A percentile compares a stretch with the other conserved stretches of the same genome.
Evolutionary conservation across 2,797 vertebrate species (phyloP).

Genomic region (Alectoris magna): DNA sequence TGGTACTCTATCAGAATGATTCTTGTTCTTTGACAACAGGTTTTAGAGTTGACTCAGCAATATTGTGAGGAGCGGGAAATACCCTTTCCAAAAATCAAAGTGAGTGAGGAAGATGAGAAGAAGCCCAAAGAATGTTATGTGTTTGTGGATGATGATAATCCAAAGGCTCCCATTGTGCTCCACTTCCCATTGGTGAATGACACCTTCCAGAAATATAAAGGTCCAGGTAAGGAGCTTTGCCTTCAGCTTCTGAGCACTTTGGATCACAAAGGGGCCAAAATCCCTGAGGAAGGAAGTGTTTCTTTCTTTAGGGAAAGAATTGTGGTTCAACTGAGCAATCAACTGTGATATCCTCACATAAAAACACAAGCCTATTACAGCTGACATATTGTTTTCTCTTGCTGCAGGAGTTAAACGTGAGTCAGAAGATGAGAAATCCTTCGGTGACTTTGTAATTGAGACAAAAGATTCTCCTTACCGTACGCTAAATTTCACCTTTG

Average conservation of each 20-base stretch:
- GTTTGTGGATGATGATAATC: conserved; percentile 74
- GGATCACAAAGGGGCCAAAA: background rate
- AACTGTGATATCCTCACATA: background rate
- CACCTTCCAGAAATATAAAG: conserved; percentile 77
- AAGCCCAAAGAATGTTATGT: conserved; percentile 81
- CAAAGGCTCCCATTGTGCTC: conserved; percentile 76
- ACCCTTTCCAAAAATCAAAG: conserved; percentile 78
- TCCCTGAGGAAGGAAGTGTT: background rate
- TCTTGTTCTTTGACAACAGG: conserved; percentile 49
- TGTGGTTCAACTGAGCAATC: background rate
- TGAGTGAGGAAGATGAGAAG: conserved; percentile 71
- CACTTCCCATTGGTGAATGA: conserved; percentile 84
- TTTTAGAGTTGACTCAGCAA: conserved; percentile 76
- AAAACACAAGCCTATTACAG: background rate
- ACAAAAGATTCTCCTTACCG: conserved; percentile 80
- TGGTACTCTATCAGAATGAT: background rate
- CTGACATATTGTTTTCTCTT: background rate
- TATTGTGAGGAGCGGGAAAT: conserved; percentile 80
- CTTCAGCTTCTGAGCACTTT: background rate
- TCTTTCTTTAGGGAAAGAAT: background rate
- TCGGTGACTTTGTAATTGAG: conserved; percentile 79
- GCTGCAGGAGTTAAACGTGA: conserved; percentile 78
- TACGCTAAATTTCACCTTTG: conserved; percentile 82
- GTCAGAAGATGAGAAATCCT: conserved; percentile 79
- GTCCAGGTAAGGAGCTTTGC: conserved; percentile 72